Evolutionary conservation across 1,140 invertebrate genomes (phyloP).

Genomic region (Olivierus martensii): DNA sequence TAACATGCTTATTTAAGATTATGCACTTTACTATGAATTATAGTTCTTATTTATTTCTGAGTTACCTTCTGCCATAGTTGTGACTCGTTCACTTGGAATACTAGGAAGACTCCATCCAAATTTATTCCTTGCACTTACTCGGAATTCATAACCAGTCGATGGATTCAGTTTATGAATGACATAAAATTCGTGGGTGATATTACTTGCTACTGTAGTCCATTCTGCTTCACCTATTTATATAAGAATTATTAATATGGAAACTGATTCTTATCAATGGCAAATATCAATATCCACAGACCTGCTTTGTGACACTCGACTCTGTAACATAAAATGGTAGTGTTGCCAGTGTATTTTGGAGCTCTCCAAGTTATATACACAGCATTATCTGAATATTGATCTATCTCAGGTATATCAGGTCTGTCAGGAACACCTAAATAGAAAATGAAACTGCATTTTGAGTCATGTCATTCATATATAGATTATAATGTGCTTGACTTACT

Average conservation of each 20-base stretch:
- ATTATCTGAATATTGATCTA: conserved; percentile 61
- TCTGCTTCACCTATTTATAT: conserved; percentile 26
- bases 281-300: conserved; percentile 43
- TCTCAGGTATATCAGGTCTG: conserved; percentile 72
- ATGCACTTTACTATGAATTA: not conserved
- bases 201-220: conserved; percentile 73
- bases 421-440: conserved; percentile 41
- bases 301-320: conserved; percentile 58
- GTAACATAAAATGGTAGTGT: conserved; percentile 69
- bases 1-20: not conserved
- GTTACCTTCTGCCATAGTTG: conserved; percentile 23
- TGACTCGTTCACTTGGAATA: conserved; percentile 50
- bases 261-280: no score
- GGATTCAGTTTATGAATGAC: conserved; percentile 60
- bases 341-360: conserved; percentile 59
- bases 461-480: no score
- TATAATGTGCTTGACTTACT: no score
- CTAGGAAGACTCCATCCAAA: conserved; percentile 85
- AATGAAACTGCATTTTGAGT: no score
- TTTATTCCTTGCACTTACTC: conserved; percentile 71
- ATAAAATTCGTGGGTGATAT: conserved; percentile 89
- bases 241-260: not conserved
- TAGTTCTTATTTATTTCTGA: not conserved
- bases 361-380: conserved; percentile 74
- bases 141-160: conserved; percentile 70